Conservation (phyloP, 2,113 vertebrate species). For the Pelvicachromis taeniatus region DNA sequence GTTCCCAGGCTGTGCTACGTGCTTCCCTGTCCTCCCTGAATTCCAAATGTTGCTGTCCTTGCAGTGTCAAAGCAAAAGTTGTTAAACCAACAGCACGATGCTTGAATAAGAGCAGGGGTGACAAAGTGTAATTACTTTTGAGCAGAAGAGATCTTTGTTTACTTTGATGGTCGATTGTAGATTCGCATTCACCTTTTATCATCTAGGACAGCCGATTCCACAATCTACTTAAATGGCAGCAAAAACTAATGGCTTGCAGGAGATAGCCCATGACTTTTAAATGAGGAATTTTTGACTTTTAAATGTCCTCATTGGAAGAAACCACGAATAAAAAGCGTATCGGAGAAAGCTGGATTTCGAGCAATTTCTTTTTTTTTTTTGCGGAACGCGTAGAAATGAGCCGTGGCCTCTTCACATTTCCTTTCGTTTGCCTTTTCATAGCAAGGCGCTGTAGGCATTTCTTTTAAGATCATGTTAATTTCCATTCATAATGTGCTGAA, state of each 20-base stretch:
- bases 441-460: not conserved
- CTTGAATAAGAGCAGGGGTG: not conserved
- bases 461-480: slow-evolving; percentile 6
- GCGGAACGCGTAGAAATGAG: not conserved
- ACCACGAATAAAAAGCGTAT: not conserved
- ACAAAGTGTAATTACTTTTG: slow-evolving; percentile 20
- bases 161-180: not conserved
- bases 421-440: not conserved
- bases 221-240: slow-evolving; percentile 26
- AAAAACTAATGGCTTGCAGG: slow-evolving; percentile 1
- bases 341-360: not conserved
- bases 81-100: not conserved
- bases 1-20: not conserved
- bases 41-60: not conserved
- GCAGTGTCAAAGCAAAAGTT: not conserved
- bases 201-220: not conserved
- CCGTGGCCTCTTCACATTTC: not conserved
- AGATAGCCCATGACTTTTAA: slow-evolving; percentile 10
- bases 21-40: not conserved
- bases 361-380: not conserved
- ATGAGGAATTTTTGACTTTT: not conserved
- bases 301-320: slow-evolving; percentile 10
- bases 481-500: not conserved
- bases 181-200: slow-evolving; percentile 23
- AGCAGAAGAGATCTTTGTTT: slow-evolving; percentile 13